Conservation (phyloP, 2,888 invertebrate genomes). For the Tineola bisselliella region DNA sequence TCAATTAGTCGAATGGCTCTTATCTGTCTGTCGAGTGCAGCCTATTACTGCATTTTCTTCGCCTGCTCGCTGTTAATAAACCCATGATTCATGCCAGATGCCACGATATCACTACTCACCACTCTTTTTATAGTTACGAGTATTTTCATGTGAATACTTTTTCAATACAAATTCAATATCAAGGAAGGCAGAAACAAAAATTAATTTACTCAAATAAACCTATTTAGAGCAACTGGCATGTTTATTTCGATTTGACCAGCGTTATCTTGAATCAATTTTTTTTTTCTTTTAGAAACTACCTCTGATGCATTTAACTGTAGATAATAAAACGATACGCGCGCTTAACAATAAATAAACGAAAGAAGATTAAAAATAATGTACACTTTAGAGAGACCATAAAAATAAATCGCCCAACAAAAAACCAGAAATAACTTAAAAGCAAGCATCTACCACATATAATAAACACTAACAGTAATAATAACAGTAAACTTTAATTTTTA, state of each 20-base stretch:
- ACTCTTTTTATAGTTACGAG: neutral
- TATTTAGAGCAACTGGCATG: too few species aligned
- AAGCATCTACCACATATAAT: neutral
- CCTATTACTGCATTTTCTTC: slow-evolving; percentile 26
- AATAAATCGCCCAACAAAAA: neutral
- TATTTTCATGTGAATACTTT: too few species aligned
- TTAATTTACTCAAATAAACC: too few species aligned
- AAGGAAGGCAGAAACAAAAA: too few species aligned
- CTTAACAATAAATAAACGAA: neutral
- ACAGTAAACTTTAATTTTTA: neutral
- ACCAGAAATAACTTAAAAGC: neutral
- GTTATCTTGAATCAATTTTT: too few species aligned
- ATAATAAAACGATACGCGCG: too few species aligned
- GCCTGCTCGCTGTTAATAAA: slow-evolving; percentile 21
- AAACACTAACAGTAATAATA: neutral
- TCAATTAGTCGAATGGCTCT: neutral
- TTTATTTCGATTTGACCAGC: too few species aligned
- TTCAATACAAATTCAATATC: too few species aligned
- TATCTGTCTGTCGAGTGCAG: slow-evolving; percentile 22
- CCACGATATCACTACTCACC: slow-evolving; percentile 16
- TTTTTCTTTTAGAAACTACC: too few species aligned
- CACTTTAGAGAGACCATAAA: neutral
- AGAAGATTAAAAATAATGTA: neutral
- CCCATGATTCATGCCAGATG: slow-evolving; percentile 24
- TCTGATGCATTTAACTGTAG: too few species aligned